Evolutionary conservation across 2,113 vertebrate species (phyloP), one percentile per base, ranked within the genome.

Genomic region (Thryonomys swinderianus): DNA sequence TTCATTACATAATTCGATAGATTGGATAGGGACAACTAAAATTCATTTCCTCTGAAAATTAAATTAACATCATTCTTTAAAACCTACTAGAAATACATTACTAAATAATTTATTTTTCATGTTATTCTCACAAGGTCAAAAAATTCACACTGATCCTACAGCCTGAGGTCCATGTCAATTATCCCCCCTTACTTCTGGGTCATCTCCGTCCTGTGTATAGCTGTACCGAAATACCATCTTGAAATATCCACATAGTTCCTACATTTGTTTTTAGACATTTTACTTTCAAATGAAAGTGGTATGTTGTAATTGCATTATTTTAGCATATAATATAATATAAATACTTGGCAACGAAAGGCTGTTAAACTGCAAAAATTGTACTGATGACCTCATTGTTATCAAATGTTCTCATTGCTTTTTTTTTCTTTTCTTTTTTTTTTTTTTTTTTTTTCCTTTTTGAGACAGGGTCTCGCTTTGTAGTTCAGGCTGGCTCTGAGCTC

Each of bases 101-200:
- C 45, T 87, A 85, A 92, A 37, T 94, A 95, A 90, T 34, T 62
- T 64, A 48, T 61, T 91, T 90, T 67, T 78, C 45, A 34, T 79
- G 40, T 82, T 90, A 57, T 61, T 93, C 11, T 40, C 73, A 48
- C 8, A 71, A 64, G 64, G 48, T 95, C 3, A 53, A 82, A 89
- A 78, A 67, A 40, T 17, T 42, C 66, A 76, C 53, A n/a, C 34
- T 90, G 3, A 30, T 64, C 30, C 11, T n/a, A 67, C 71, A 67
- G 69, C 59, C 5, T 81, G 30, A 82, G 81, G 37, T 92, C 25
- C 16, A 83, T 16, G 23, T 81, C 42, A 83, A 90, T 91, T 90
- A 55, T 79, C 11, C 13, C 59, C 86, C 51, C 2, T 30, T 76
- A 90, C 67, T 81, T 93, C n/a, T 17, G 69, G 55, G 2, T 76